Conservation (phyloP, 2,113 vertebrate species). For the Caranx melampygus region DNA sequence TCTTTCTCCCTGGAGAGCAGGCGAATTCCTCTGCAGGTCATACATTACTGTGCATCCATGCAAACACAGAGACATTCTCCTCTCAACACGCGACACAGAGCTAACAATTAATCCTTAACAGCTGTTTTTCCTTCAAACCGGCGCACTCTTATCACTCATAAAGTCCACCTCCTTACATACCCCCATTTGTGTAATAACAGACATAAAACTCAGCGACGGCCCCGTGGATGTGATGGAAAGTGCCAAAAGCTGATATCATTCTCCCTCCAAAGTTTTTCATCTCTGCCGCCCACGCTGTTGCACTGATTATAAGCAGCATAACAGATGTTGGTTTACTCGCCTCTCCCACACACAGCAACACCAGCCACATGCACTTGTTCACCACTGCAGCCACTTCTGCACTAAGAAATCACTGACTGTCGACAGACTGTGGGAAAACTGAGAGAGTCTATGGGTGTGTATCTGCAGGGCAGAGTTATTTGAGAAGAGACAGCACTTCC, state of each 20-base stretch:
- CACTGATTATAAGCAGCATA: slow-evolving; percentile 71
- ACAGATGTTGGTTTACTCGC: slow-evolving; percentile 70
- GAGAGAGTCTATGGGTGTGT: slow-evolving; percentile 16
- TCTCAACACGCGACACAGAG: slow-evolving; percentile 1
- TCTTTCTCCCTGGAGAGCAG: slow-evolving; percentile 2
- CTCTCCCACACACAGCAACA: slow-evolving; percentile 62
- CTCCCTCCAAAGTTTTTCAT: slow-evolving; percentile 48
- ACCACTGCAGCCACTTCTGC: slow-evolving; percentile 35
- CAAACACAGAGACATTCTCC: slow-evolving; percentile 13
- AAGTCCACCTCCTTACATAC: slow-evolving; percentile 47
- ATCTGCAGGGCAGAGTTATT: slow-evolving; percentile 30
- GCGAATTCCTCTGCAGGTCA: not conserved
- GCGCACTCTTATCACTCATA: slow-evolving; percentile 50
- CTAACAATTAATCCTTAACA: slow-evolving; percentile 16
- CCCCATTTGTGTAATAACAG: slow-evolving; percentile 56
- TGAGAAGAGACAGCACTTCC: slow-evolving; percentile 26
- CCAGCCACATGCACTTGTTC: slow-evolving; percentile 58
- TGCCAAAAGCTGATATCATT: slow-evolving; percentile 30
- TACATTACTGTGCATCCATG: slow-evolving; percentile 1
- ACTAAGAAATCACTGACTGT: slow-evolving; percentile 33
- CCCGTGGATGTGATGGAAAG: slow-evolving; percentile 44
- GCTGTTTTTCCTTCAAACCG: slow-evolving; percentile 18
- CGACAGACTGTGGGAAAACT: slow-evolving; percentile 13
- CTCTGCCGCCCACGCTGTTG: slow-evolving; percentile 57
- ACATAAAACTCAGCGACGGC: slow-evolving; percentile 47